A percentile compares a stretch with the other conserved stretches of the same genome.
Conservation (phyloP, 1,140 invertebrate genomes). For the Lasaia peninsularis region DNA sequence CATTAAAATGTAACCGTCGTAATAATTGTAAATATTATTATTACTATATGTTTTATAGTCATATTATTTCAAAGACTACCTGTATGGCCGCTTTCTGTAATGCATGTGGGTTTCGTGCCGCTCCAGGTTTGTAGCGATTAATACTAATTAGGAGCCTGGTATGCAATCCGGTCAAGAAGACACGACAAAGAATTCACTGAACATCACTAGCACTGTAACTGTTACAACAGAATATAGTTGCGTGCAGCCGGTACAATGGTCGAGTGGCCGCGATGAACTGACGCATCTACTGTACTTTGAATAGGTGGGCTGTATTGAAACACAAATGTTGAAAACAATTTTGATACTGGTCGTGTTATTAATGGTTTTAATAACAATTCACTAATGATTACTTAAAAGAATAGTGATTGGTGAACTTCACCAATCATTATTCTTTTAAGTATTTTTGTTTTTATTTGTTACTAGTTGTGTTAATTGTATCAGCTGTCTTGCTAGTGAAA, state of each 20-base stretch:
- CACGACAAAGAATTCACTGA: slow-evolving; percentile 30
- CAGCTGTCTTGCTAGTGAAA: too few species aligned
- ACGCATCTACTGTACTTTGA: slow-evolving; percentile 51
- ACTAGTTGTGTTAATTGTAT: too few species aligned
- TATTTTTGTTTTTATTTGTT: too few species aligned
- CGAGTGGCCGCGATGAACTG: slow-evolving; percentile 50
- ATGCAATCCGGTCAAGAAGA: slow-evolving; percentile 28
- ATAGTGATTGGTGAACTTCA: too few species aligned
- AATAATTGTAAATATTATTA: too few species aligned
- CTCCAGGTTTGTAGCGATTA: slow-evolving; percentile 64
- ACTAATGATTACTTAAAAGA: too few species aligned
- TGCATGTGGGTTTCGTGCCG: slow-evolving; percentile 67
- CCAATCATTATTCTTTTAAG: too few species aligned
- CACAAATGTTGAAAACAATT: neutral
- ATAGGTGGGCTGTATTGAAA: slow-evolving; percentile 34
- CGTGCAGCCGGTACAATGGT: slow-evolving; percentile 33
- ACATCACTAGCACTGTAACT: slow-evolving; percentile 40
- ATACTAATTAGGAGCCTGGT: slow-evolving; percentile 18
- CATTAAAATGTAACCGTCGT: too few species aligned
- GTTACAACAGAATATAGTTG: slow-evolving; percentile 13
- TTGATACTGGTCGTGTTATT: too few species aligned
- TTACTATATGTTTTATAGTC: too few species aligned
- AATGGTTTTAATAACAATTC: too few species aligned
- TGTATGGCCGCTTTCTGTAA: slow-evolving; percentile 73
- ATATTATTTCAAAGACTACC: slow-evolving; percentile 39